Evolutionary conservation across 1,140 invertebrate genomes (phyloP).

Genomic region (Harpegnathos saltator): DNA sequence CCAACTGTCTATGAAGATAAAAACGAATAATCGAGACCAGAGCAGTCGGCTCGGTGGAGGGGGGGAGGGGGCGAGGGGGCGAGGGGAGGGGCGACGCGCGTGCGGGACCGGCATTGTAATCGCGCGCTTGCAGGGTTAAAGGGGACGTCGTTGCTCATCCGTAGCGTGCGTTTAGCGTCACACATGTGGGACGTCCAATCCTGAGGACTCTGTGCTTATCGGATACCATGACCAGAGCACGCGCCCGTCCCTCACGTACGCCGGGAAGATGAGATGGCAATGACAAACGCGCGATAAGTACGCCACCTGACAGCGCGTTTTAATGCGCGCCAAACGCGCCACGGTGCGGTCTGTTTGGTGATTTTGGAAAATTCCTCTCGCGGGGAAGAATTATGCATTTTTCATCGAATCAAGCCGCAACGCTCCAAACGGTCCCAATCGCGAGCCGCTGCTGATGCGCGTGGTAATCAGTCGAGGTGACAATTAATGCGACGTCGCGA

Average conservation of each 20-base stretch:
- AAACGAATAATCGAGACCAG: not conserved
- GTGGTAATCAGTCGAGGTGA: no score
- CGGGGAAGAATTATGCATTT: no score
- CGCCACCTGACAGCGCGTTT: not conserved
- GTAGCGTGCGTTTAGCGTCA: not conserved
- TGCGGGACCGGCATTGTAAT: slow-evolving; percentile 33
- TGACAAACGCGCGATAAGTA: not conserved
- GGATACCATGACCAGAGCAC: slow-evolving; percentile 24
- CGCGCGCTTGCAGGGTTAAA: not conserved
- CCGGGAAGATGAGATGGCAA: slow-evolving; percentile 14
- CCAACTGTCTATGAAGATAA: not conserved
- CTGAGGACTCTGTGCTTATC: slow-evolving; percentile 24
- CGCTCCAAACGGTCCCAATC: no score
- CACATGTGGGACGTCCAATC: slow-evolving; percentile 29
- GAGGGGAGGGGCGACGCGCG: not conserved
- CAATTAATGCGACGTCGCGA: no score
- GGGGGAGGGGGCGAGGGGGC: no score
- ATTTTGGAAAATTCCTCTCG: no score
- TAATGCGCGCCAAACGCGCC: no score
- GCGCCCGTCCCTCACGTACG: slow-evolving; percentile 2
- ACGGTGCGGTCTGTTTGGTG: no score
- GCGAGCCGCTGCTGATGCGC: no score
- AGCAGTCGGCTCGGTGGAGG: not conserved
- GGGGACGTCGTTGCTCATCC: slow-evolving; percentile 14
- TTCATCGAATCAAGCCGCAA: no score